Base-by-base conservation (phyloP, 2,797 vertebrate genomes). In the Columba guinea region DNA sequence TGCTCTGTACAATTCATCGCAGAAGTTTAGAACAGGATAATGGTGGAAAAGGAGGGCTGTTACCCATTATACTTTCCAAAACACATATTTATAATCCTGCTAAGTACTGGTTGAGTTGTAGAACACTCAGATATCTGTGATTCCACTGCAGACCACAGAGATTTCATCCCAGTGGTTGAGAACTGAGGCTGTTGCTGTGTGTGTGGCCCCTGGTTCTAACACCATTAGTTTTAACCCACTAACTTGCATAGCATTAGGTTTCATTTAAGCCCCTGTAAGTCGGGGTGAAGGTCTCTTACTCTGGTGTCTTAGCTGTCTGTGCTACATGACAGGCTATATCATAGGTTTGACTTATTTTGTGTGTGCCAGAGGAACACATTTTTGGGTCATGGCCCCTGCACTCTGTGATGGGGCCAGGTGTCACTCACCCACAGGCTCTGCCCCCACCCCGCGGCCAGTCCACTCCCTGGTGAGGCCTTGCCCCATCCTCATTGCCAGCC, bases 381-480 rank as follows among this genome's bases (percentile, higher is more conserved):
- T 63, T 46, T 2, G 7, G 21, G 11, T n/a, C 11, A 3, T 23
- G 13, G 22, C 30, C 27, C 6, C 27, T 78, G 69, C 11, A 16
- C 19, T 71, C 44, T 56, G 2, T 37, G 4, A 1, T 59, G 56
- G 64, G 59, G 5, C 13, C 39, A 60, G 7, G 7, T 34, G 49
- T 79, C 84, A 41, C 23, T 79, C 84, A 37, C 23, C 11, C 88
- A 30, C 32, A 63, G 32, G 32, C 48, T 84, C 17, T 5, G 5
- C 9, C 81, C 17, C 17, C 17, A n/a, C 4, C 35, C 64, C 2
- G 0, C 24, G 24, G 20, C 30, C 4, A 2, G 5, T 55, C 53
- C n/a, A 0, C 21, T 79, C 8, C 19, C 10, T 1, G 1, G 3
- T 70, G 58, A 39, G 24, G 71, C n/a, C 4, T 0, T 81, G 34